phyloP scores from a whole-genome alignment of 2,113 vertebrate species.

The Aviceda subcristata region DNA sequence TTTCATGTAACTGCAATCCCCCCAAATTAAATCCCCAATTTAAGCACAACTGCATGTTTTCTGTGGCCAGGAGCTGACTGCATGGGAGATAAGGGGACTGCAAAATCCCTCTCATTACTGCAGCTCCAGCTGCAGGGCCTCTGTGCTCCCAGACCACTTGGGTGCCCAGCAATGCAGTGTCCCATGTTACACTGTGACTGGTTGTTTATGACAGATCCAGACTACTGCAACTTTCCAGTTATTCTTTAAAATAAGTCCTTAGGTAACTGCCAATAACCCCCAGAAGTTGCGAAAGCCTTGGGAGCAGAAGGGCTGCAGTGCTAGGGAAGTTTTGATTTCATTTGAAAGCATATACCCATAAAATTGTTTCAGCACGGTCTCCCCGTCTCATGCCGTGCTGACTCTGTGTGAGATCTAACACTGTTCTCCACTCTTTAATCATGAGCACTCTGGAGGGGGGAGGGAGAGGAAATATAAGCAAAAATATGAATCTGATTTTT shows the following conservation, averaged over 20 bases:
- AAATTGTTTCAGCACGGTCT: not conserved
- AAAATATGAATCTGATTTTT: slow-evolving; percentile 33
- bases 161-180: not conserved
- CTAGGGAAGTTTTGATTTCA: not conserved
- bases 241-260: not conserved
- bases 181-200: not conserved
- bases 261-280: not conserved
- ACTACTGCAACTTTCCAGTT: not conserved
- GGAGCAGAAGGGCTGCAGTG: not conserved
- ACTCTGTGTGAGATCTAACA: not conserved
- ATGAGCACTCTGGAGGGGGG: not conserved
- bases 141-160: not conserved
- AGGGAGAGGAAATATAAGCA: not conserved
- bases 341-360: not conserved
- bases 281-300: not conserved
- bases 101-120: not conserved
- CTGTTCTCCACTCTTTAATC: slow-evolving; percentile 4
- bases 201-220: not conserved
- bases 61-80: not conserved
- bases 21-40: not conserved
- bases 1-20: not conserved
- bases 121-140: not conserved
- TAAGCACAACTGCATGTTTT: not conserved
- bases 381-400: not conserved
- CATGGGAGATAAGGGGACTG: not conserved